phyloP scores from a whole-genome alignment of 2,888 invertebrate species.

The Drosophila borealis region DNA sequence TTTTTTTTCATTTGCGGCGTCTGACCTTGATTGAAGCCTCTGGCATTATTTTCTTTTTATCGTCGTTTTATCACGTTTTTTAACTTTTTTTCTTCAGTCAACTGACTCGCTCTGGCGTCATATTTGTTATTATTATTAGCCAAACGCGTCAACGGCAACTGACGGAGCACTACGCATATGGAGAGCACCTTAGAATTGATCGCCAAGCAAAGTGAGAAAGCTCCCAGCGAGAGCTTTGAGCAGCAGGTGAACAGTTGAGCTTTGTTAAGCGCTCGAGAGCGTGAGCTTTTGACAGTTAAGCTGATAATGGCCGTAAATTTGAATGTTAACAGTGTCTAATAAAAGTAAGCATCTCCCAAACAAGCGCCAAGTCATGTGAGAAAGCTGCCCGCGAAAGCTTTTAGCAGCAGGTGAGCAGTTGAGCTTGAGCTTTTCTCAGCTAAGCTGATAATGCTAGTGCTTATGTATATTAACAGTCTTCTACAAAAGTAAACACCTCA shows the following conservation, averaged over 20 bases:
- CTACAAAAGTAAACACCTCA: not conserved
- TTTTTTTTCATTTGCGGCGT: conserved; percentile 8
- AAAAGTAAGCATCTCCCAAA: conserved; percentile 23
- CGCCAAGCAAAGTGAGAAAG: conserved; percentile 41
- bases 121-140: conserved; percentile 72
- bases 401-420: conserved; percentile 33
- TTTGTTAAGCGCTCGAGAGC: conserved; percentile 14
- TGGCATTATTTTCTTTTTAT: conserved; percentile 11
- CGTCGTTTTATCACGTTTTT: conserved; percentile 10
- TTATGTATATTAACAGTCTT: conserved; percentile 1
- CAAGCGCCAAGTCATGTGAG: conserved; percentile 33
- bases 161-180: conserved; percentile 60
- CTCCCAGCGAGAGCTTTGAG: conserved; percentile 37
- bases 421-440: conserved; percentile 8
- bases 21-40: conserved; percentile 61
- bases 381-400: conserved; percentile 52
- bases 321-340: not conserved
- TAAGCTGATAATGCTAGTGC: conserved; percentile 34
- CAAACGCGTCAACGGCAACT: conserved; percentile 64
- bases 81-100: conserved; percentile 32
- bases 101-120: conserved; percentile 52
- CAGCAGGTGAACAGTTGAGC: conserved; percentile 36
- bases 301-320: conserved; percentile 32
- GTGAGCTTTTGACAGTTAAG: conserved; percentile 25
- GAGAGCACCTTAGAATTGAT: conserved; percentile 66